These are phyloP conservation scores for Hyles vespertilio DNA, from an alignment of 1,140 invertebrate genomes.

Conservation along the genomic window DNA sequence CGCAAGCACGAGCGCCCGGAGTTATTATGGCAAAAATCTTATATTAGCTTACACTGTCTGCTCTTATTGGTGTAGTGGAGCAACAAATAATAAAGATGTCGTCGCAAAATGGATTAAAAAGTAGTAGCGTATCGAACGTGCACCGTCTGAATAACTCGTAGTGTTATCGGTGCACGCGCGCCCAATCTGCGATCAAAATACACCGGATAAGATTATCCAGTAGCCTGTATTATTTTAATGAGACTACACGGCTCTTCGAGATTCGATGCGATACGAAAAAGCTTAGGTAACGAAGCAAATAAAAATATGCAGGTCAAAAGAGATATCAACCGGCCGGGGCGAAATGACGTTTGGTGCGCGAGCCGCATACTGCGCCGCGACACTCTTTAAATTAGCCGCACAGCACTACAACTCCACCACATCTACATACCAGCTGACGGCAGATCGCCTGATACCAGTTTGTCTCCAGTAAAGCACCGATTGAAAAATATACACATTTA, in stretches of 20 bases:
- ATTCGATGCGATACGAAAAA: slow-evolving; percentile 69
- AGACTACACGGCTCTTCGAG: slow-evolving; percentile 71
- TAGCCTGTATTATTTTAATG: slow-evolving; percentile 76
- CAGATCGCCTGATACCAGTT: slow-evolving; percentile 72
- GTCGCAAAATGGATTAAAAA: slow-evolving; percentile 65
- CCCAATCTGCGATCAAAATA: slow-evolving; percentile 73
- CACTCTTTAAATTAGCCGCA: slow-evolving; percentile 70
- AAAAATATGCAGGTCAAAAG: slow-evolving; percentile 68
- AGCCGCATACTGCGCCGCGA: slow-evolving; percentile 38
- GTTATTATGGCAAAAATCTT: slow-evolving; percentile 3
- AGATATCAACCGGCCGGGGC: slow-evolving; percentile 59
- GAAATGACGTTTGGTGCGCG: slow-evolving; percentile 43
- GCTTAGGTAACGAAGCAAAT: slow-evolving; percentile 71
- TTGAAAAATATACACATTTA: slow-evolving; percentile 73
- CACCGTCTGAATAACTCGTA: slow-evolving; percentile 65
- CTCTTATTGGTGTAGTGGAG: slow-evolving; percentile 10
- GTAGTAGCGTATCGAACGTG: slow-evolving; percentile 60
- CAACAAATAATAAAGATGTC: slow-evolving; percentile 70
- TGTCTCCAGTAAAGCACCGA: slow-evolving; percentile 70
- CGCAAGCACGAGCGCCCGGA: slow-evolving; percentile 13
- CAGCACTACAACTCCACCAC: slow-evolving; percentile 59
- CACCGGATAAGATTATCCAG: slow-evolving; percentile 74
- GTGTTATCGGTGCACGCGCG: slow-evolving; percentile 72
- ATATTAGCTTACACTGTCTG: slow-evolving; percentile 18
- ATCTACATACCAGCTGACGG: slow-evolving; percentile 72